phyloP scores from a whole-genome alignment of 2,797 vertebrate species.

The Siniperca scherzeri region DNA sequence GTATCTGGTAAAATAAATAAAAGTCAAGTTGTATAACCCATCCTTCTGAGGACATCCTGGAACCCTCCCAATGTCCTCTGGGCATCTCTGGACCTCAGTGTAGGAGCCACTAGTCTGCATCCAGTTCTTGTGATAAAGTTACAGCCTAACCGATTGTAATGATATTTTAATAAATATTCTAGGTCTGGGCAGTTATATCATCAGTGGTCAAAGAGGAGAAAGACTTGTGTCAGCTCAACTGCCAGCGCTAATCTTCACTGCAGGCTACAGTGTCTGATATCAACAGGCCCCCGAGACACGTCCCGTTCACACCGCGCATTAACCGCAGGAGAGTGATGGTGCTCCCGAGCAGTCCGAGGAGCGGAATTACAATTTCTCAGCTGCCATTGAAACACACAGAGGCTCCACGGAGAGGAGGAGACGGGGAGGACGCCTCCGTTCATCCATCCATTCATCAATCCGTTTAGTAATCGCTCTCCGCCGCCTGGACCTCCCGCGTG shows the following conservation, averaged over 20 bases:
- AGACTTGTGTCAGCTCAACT: constrained; percentile 49
- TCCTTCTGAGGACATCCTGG: constrained; percentile 18
- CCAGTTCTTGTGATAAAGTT: neutral
- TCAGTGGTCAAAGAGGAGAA: constrained; percentile 18
- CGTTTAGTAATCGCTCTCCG: constrained; percentile 47
- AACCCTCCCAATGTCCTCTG: constrained; percentile 13
- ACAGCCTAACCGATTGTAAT: neutral
- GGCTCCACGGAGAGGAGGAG: constrained; percentile 52
- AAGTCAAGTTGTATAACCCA: neutral
- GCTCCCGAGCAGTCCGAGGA: constrained; percentile 38
- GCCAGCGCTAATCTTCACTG: constrained; percentile 47
- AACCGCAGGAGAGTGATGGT: constrained; percentile 54
- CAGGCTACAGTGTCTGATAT: constrained; percentile 51
- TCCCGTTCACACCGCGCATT: constrained; percentile 45
- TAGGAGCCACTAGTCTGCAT: constrained; percentile 18
- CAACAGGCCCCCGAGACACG: constrained; percentile 66
- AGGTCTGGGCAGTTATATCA: constrained; percentile 17
- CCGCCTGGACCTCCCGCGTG: constrained; percentile 73
- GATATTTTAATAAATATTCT: neutral
- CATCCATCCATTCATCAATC: constrained; percentile 58
- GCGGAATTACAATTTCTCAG: constrained; percentile 34
- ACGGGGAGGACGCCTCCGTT: constrained; percentile 56
- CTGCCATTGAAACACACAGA: constrained; percentile 53
- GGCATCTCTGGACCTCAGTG: constrained; percentile 16
- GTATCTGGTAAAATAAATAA: constrained; percentile 4